Conservation (phyloP, 1,140 invertebrate genomes). For the Lamellibrachia luymesi region DNA sequence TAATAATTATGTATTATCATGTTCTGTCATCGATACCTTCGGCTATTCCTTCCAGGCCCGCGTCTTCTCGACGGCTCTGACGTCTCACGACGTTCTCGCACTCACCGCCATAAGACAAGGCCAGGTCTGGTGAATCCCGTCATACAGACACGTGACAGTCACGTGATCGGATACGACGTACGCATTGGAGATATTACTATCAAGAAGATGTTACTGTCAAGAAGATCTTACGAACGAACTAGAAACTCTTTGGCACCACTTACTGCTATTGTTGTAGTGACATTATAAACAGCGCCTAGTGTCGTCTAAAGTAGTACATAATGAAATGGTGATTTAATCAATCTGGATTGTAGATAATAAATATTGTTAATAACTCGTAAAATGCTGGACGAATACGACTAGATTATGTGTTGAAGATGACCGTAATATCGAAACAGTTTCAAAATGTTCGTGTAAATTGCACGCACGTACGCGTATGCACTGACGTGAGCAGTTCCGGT, state of each 20-base stretch:
- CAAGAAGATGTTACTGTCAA: too few relatives aligned
- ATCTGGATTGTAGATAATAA: too few relatives aligned
- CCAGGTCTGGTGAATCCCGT: background rate
- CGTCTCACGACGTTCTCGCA: background rate
- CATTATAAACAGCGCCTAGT: too few relatives aligned
- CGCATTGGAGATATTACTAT: too few relatives aligned
- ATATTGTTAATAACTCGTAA: too few relatives aligned
- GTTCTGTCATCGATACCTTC: background rate
- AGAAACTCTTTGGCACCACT: too few relatives aligned
- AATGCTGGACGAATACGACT: background rate
- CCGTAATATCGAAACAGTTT: background rate
- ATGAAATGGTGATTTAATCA: too few relatives aligned
- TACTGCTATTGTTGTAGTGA: too few relatives aligned
- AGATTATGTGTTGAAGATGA: background rate
- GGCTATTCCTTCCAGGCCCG: background rate
- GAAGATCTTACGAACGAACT: too few relatives aligned
- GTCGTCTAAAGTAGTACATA: too few relatives aligned
- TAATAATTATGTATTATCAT: too few relatives aligned
- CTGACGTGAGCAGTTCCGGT: background rate
- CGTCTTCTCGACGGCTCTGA: conserved; percentile 1
- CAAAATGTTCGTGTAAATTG: background rate
- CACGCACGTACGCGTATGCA: background rate
- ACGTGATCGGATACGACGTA: background rate
- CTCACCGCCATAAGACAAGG: background rate
- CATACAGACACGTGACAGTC: background rate